Conservation (phyloP, 1,140 invertebrate species). For the Listronotus oregonensis region DNA sequence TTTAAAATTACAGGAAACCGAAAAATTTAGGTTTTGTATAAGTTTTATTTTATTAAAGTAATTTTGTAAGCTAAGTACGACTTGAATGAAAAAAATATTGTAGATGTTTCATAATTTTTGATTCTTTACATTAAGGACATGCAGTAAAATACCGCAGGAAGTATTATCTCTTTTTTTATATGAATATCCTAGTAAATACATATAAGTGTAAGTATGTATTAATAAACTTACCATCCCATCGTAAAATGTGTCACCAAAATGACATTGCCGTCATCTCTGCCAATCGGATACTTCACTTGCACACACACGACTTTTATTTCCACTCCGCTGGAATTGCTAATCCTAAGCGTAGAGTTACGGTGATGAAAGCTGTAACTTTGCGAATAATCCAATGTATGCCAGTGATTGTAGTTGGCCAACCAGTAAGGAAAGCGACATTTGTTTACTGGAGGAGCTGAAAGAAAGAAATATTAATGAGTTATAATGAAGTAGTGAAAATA, state of each 20-base stretch:
- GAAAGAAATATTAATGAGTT: no score
- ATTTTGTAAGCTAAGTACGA: no score
- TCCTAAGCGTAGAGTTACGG: constrained; percentile 67
- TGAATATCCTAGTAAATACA: no score
- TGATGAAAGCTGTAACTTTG: constrained; percentile 70
- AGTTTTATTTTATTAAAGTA: no score
- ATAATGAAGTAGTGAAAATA: no score
- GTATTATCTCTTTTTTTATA: no score
- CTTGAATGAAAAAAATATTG: no score
- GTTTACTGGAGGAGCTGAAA: constrained; percentile 62
- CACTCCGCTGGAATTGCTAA: constrained; percentile 62
- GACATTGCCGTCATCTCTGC: constrained; percentile 59
- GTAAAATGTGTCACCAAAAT: constrained; percentile 66
- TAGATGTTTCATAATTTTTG: no score
- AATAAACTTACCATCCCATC: constrained; percentile 65
- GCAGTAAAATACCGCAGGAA: no score
- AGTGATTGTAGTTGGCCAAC: constrained; percentile 69
- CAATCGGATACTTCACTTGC: constrained; percentile 61
- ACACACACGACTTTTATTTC: constrained; percentile 69
- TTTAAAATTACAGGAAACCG: no score
- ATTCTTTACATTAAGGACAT: no score
- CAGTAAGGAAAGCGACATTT: constrained; percentile 72
- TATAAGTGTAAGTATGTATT: background rate
- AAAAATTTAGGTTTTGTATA: no score
- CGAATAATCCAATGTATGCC: constrained; percentile 73